phyloP scores from a whole-genome alignment of 1,140 invertebrate species.

The Papilio helenus region DNA sequence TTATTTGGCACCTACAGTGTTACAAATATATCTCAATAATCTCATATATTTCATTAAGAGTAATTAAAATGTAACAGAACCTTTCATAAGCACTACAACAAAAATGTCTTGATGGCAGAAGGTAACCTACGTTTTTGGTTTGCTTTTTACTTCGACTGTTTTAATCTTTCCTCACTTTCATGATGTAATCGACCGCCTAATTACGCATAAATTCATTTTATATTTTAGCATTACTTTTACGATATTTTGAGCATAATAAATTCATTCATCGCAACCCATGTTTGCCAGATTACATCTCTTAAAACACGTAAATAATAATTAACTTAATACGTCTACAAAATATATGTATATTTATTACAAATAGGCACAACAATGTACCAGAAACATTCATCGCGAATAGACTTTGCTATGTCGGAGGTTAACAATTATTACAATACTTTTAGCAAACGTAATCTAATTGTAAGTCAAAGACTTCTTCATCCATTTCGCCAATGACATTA shows the following conservation, averaged over 20 bases:
- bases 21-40: slow-evolving; percentile 57
- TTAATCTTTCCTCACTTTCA: slow-evolving; percentile 49
- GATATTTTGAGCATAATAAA: slow-evolving; percentile 74
- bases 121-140: slow-evolving; percentile 82
- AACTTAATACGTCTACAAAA: slow-evolving; percentile 78
- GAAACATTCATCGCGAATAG: slow-evolving; percentile 81
- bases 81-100: slow-evolving; percentile 71
- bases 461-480: no score
- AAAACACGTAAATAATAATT: slow-evolving; percentile 79
- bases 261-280: slow-evolving; percentile 55
- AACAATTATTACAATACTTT: no score
- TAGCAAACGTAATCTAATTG: no score
- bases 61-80: slow-evolving; percentile 60
- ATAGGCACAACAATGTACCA: slow-evolving; percentile 71
- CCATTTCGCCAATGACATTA: no score
- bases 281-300: slow-evolving; percentile 76
- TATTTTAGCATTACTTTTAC: slow-evolving; percentile 64
- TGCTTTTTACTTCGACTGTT: slow-evolving; percentile 64
- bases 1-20: slow-evolving; percentile 80
- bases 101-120: slow-evolving; percentile 75
- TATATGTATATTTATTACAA: slow-evolving; percentile 77
- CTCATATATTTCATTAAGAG: slow-evolving; percentile 54
- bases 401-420: no score
- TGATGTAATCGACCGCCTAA: slow-evolving; percentile 53
- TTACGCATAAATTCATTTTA: slow-evolving; percentile 60